Percentiles rank a stretch among this genome's conserved stretches.
These are phyloP conservation scores for Fukomys damarensis DNA, from an alignment of 2,113 vertebrate genomes.

Conservation along the genomic window DNA sequence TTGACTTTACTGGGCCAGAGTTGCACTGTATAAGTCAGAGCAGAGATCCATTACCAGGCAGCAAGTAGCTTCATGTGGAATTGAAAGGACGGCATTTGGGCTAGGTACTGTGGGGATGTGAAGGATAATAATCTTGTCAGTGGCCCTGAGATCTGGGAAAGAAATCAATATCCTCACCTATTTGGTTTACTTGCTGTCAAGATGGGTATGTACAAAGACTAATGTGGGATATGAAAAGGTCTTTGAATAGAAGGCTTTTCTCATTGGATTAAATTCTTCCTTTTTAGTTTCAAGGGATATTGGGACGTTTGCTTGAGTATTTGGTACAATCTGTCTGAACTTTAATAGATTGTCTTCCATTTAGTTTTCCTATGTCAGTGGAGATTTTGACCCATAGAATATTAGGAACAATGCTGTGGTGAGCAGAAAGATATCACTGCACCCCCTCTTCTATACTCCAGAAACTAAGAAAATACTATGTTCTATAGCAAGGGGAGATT, in stretches of 20 bases:
- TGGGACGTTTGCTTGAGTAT: neutral
- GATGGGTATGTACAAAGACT: neutral
- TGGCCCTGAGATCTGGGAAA: neutral
- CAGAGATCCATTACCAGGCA: neutral
- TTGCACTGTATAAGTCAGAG: neutral
- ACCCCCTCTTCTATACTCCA: neutral
- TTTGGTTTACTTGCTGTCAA: neutral
- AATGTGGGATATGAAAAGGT: neutral
- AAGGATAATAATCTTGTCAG: neutral
- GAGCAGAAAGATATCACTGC: neutral
- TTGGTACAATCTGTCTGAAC: neutral
- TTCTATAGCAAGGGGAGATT: neutral
- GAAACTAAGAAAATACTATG: neutral
- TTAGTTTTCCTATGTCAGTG: neutral
- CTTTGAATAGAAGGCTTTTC: neutral
- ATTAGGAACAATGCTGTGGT: neutral
- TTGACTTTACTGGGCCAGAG: neutral
- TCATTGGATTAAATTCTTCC: neutral
- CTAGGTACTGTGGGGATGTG: neutral
- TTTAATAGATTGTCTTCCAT: neutral
- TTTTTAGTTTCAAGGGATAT: neutral
- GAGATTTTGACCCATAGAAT: neutral
- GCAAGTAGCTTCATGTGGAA: neutral
- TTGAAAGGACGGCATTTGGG: neutral
- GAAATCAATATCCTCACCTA: conserved; percentile 20